Evolutionary conservation across 1,140 invertebrate genomes (phyloP).

Genomic region (Diprion similis): DNA sequence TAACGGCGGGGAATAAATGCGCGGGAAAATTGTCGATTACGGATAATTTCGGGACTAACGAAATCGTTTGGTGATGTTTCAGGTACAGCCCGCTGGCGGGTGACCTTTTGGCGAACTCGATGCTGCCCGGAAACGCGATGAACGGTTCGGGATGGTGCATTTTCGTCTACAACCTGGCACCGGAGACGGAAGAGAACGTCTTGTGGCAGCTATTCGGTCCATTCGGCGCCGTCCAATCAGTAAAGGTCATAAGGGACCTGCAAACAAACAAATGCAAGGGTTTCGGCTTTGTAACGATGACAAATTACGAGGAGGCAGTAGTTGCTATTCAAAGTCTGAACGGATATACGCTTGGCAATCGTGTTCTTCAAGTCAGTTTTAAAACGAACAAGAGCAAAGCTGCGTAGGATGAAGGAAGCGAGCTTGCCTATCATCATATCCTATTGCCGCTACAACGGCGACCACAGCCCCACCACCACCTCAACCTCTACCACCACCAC

Average conservation of each 20-base stretch:
- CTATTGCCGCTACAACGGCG: no score
- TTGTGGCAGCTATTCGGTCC: constrained; percentile 99
- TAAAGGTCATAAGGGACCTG: constrained; percentile 96
- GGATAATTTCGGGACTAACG: background rate
- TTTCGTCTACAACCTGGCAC: constrained; percentile 98
- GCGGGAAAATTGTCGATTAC: background rate
- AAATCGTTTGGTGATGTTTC: constrained; percentile 43
- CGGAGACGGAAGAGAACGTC: constrained; percentile 98
- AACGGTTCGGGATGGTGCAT: constrained; percentile 95
- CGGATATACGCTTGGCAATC: constrained; percentile 96
- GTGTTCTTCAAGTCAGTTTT: constrained; percentile 98
- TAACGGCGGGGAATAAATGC: background rate
- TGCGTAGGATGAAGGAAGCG: constrained; percentile 68
- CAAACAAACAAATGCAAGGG: constrained; percentile 99
- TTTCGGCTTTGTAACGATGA: constrained; percentile 99
- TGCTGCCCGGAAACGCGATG: constrained; percentile 83
- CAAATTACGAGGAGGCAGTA: constrained; percentile 98
- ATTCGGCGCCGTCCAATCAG: constrained; percentile 97
- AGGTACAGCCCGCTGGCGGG: constrained; percentile 95
- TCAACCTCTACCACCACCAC: no score
- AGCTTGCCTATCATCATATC: no score
- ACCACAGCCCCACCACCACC: no score
- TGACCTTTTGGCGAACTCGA: constrained; percentile 87
- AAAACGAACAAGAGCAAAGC: constrained; percentile 94
- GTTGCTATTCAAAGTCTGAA: constrained; percentile 98